Conservation (phyloP, 1,140 invertebrate species). For the Drosophila busckii region DNA sequence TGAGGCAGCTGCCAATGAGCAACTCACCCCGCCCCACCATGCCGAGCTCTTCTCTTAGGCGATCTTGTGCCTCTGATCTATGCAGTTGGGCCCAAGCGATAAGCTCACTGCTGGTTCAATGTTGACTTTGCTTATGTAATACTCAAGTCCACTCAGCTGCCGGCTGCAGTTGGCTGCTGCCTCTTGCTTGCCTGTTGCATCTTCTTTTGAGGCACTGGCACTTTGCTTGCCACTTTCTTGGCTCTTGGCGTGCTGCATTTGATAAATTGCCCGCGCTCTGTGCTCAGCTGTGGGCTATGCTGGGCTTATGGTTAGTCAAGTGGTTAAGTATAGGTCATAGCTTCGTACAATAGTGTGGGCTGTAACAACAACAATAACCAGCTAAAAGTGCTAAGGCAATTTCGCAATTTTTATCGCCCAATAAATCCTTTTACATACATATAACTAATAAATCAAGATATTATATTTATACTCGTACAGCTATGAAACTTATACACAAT, state of each 20-base stretch:
- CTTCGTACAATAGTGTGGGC: too few species aligned
- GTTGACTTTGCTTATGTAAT: constrained; percentile 67
- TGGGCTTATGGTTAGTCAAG: constrained; percentile 1
- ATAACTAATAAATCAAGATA: too few species aligned
- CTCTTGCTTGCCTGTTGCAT: constrained; percentile 25
- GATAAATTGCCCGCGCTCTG: constrained; percentile 59
- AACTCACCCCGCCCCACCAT: neutral
- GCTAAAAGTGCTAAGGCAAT: too few species aligned
- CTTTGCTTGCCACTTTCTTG: constrained; percentile 9
- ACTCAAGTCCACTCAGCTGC: constrained; percentile 50
- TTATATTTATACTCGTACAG: too few species aligned
- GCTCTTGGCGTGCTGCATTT: constrained; percentile 44
- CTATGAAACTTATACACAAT: too few species aligned
- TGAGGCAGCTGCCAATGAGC: neutral
- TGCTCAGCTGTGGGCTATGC: constrained; percentile 38
- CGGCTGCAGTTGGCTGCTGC: constrained; percentile 19
- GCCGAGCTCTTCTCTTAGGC: too few species aligned
- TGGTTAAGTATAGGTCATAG: constrained; percentile 6
- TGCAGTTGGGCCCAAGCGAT: constrained; percentile 60
- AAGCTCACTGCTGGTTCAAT: constrained; percentile 40
- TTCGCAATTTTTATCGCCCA: too few species aligned
- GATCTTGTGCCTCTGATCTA: constrained; percentile 41
- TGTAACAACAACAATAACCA: too few species aligned
- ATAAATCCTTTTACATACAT: too few species aligned
- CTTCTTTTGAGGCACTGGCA: constrained; percentile 14